These are phyloP conservation scores for Agriopis leucophaearia DNA, from an alignment of 2,888 invertebrate species.

Conservation along the genomic window DNA sequence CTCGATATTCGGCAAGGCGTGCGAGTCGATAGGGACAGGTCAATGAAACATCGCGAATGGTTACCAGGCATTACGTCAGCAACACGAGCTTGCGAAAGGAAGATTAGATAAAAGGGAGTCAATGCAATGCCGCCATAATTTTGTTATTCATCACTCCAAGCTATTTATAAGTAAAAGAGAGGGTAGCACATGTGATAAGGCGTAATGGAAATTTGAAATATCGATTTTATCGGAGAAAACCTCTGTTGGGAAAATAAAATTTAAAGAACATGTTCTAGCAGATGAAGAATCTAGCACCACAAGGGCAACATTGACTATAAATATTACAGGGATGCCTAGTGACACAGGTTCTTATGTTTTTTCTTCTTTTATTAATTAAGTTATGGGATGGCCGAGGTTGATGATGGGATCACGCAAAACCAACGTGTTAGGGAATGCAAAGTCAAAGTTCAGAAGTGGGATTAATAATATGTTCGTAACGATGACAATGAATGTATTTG, in stretches of 20 bases:
- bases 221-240: slow-evolving; percentile 5
- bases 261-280: background rate
- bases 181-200: slow-evolving; percentile 3
- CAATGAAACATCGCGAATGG: slow-evolving; percentile 9
- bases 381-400: background rate
- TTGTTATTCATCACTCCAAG: background rate
- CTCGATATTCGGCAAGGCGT: slow-evolving; percentile 1
- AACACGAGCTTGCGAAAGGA: slow-evolving; percentile 7
- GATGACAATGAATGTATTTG: background rate
- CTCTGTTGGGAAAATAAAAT: background rate
- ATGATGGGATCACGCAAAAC: background rate
- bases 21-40: slow-evolving; percentile 12
- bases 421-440: too few relatives aligned
- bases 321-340: too few relatives aligned
- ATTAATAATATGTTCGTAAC: background rate
- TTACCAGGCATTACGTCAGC: slow-evolving; percentile 20
- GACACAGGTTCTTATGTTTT: too few relatives aligned
- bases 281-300: background rate
- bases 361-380: background rate
- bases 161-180: background rate
- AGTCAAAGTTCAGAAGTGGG: background rate
- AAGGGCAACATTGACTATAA: background rate
- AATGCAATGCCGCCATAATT: slow-evolving; percentile 8
- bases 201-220: slow-evolving; percentile 2
- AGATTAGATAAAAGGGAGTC: slow-evolving; percentile 35